Conservation (phyloP, 2,113 vertebrate genomes). For the Chaetops frenatus region DNA sequence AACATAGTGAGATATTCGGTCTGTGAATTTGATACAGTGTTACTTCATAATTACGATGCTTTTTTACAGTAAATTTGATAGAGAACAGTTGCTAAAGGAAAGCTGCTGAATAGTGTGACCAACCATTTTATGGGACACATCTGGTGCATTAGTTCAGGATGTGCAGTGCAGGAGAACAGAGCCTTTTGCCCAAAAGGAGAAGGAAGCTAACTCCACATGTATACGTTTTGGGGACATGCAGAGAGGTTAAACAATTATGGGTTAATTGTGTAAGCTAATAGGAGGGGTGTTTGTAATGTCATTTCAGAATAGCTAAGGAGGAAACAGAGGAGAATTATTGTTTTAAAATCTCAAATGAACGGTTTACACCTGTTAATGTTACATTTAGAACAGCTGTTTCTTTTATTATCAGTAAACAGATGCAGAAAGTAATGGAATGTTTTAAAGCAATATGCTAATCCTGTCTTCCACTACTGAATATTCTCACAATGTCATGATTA, state of each 20-base stretch:
- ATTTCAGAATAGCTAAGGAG: constrained; percentile 64
- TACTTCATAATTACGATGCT: constrained; percentile 72
- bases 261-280: constrained; percentile 65
- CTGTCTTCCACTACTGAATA: constrained; percentile 72
- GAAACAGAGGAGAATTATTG: constrained; percentile 68
- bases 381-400: constrained; percentile 78
- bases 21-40: constrained; percentile 71
- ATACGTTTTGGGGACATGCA: constrained; percentile 42
- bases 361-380: constrained; percentile 78
- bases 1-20: constrained; percentile 48
- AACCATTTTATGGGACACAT: constrained; percentile 77
- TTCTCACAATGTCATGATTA: constrained; percentile 73
- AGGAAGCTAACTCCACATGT: constrained; percentile 67
- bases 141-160: constrained; percentile 79
- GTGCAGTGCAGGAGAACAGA: constrained; percentile 67
- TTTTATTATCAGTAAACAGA: constrained; percentile 84
- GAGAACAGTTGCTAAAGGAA: constrained; percentile 76
- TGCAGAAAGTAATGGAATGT: constrained; percentile 81
- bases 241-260: constrained; percentile 58
- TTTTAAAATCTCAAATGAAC: constrained; percentile 70
- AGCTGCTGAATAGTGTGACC: constrained; percentile 72
- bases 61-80: constrained; percentile 76
- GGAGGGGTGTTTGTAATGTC: constrained; percentile 58
- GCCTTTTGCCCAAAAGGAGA: constrained; percentile 57
- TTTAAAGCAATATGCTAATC: constrained; percentile 81